Evolutionary conservation across 2,113 vertebrate species (phyloP).

Genomic region (Podocnemis expansa): DNA sequence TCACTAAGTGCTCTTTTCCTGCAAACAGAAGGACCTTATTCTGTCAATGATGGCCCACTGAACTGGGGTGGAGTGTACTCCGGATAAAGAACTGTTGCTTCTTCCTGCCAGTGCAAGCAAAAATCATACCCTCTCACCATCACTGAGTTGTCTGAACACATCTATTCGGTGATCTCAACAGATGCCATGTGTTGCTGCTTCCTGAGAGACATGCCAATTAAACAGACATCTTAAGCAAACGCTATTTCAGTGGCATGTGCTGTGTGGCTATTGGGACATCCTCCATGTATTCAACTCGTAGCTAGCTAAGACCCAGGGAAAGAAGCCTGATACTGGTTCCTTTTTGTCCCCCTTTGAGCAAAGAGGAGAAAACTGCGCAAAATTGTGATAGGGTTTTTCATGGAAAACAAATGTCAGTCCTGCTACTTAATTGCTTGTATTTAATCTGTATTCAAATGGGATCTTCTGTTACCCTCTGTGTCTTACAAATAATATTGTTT

Average conservation of each 20-base stretch:
- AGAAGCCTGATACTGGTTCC: not conserved
- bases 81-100: too few species aligned
- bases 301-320: not conserved
- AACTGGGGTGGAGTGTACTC: not conserved
- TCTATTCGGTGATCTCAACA: rapidly evolving
- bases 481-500: not conserved
- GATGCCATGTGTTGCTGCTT: not conserved
- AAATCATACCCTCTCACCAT: rapidly evolving
- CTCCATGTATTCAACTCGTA: not conserved
- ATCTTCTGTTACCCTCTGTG: not conserved
- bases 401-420: not conserved
- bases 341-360: not conserved
- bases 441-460: not conserved
- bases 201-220: not conserved
- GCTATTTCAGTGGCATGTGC: rapidly evolving
- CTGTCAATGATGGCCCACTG: not conserved
- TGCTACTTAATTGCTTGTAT: not conserved
- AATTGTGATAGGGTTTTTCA: too few species aligned
- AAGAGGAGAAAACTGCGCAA: not conserved
- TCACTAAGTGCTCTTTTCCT: rapidly evolving
- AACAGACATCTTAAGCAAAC: not conserved
- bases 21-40: not conserved
- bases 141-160: rapidly evolving
- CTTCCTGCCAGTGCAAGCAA: rapidly evolving
- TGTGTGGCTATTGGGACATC: not conserved